Conservation (phyloP, 2,888 invertebrate genomes). For the Biston stratarius region DNA sequence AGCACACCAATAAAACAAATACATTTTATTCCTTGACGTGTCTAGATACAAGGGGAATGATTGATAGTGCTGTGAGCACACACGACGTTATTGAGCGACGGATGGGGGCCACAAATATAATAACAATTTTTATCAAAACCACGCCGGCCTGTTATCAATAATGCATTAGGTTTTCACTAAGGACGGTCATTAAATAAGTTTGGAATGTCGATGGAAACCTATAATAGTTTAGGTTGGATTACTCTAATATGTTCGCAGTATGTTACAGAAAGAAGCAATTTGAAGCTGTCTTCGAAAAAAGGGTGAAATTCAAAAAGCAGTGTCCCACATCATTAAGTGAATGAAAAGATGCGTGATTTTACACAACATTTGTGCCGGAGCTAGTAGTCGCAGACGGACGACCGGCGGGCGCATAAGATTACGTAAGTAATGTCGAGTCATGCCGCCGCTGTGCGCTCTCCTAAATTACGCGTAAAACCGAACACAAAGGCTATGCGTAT, state of each 20-base stretch:
- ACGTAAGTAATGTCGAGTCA: conserved; percentile 78
- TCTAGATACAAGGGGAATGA: conserved; percentile 74
- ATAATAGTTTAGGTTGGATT: conserved; percentile 39
- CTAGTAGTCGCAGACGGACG: conserved; percentile 44
- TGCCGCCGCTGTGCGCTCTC: conserved; percentile 77
- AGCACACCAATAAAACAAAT: conserved; percentile 75
- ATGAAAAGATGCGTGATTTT: conserved; percentile 63
- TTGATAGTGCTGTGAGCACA: conserved; percentile 82
- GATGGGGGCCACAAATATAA: conserved; percentile 64
- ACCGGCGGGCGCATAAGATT: conserved; percentile 62
- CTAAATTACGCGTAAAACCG: conserved; percentile 85
- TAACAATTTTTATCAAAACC: conserved; percentile 61
- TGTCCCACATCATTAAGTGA: conserved; percentile 33
- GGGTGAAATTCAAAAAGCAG: conserved; percentile 30
- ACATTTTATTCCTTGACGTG: conserved; percentile 77
- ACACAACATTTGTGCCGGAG: conserved; percentile 51
- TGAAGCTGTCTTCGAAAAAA: conserved; percentile 33
- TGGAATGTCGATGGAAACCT: conserved; percentile 48
- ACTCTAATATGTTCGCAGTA: conserved; percentile 4
- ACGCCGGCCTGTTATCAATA: conserved; percentile 59
- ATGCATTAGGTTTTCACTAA: conserved; percentile 59
- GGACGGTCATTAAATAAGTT: conserved; percentile 54
- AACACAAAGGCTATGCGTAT: conserved; percentile 86
- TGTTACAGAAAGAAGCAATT: conserved; percentile 37
- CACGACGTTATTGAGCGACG: conserved; percentile 76